Percentiles rank a stretch among this genome's conserved stretches.
Evolutionary conservation across 2,888 invertebrate species (phyloP).

Genomic region (Nomada lathburiana): DNA sequence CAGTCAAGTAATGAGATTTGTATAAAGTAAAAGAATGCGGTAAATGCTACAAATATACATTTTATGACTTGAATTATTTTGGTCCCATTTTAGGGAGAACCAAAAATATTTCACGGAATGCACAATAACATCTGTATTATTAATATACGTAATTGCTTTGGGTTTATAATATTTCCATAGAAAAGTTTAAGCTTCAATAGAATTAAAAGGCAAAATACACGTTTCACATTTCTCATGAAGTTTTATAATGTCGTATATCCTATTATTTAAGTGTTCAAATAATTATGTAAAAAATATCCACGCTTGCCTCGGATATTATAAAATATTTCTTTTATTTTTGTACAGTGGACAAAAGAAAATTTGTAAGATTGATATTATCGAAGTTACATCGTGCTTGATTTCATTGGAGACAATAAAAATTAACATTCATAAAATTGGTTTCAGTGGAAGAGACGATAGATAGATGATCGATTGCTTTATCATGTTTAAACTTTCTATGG

Average conservation of each 20-base stretch:
- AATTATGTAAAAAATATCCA: constrained; percentile 52
- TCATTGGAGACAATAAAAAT: constrained; percentile 16
- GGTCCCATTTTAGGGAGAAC: constrained; percentile 58
- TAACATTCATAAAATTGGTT: constrained; percentile 46
- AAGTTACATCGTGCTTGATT: constrained; percentile 19
- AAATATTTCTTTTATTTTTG: constrained; percentile 9
- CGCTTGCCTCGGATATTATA: constrained; percentile 19
- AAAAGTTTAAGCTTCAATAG: constrained; percentile 48
- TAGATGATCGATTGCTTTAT: constrained; percentile 37
- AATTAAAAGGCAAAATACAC: constrained; percentile 43
- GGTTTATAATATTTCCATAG: constrained; percentile 46
- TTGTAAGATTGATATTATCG: constrained; percentile 22
- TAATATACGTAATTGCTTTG: constrained; percentile 30
- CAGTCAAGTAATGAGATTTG: constrained; percentile 39
- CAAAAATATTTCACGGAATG: constrained; percentile 47
- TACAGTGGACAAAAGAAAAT: constrained; percentile 25
- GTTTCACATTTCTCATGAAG: constrained; percentile 45
- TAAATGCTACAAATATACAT: constrained; percentile 34
- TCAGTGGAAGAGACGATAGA: constrained; percentile 55
- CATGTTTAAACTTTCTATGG: constrained; percentile 54
- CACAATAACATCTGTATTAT: constrained; percentile 28
- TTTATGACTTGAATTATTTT: constrained; percentile 49
- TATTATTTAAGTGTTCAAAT: constrained; percentile 46
- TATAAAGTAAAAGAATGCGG: constrained; percentile 27
- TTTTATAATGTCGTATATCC: constrained; percentile 34